Evolutionary conservation across 2,797 vertebrate species (phyloP).

Genomic region (Hephaestus fuliginosus): DNA sequence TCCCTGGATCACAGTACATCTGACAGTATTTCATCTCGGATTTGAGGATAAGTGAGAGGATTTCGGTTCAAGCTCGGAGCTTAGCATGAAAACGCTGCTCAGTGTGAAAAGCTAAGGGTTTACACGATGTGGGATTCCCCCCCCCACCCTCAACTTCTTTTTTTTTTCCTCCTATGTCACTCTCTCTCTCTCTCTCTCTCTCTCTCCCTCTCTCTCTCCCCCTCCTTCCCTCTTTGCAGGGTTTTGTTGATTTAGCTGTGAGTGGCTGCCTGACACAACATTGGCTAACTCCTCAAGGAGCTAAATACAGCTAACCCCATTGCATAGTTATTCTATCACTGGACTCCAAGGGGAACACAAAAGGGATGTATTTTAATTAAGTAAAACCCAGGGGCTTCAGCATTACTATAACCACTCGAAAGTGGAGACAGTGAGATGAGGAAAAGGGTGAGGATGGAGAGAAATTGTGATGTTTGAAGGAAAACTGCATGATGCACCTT

Average conservation of each 20-base stretch:
- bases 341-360: slow-evolving; percentile 70
- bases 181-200: slow-evolving; percentile 24
- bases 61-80: slow-evolving; percentile 83
- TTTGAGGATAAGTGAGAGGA: slow-evolving; percentile 86
- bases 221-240: slow-evolving; percentile 48
- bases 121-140: slow-evolving; percentile 69
- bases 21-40: slow-evolving; percentile 88
- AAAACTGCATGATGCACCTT: neutral
- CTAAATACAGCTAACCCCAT: slow-evolving; percentile 77
- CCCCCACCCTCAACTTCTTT: slow-evolving; percentile 27
- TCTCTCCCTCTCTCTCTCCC: slow-evolving; percentile 42
- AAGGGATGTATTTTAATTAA: slow-evolving; percentile 84
- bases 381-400: slow-evolving; percentile 71
- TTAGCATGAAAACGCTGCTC: slow-evolving; percentile 79
- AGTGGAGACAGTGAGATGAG: slow-evolving; percentile 45
- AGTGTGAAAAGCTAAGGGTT: slow-evolving; percentile 77
- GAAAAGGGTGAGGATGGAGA: slow-evolving; percentile 34
- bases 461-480: slow-evolving; percentile 27
- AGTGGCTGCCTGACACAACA: slow-evolving; percentile 80
- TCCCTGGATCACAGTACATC: slow-evolving; percentile 83
- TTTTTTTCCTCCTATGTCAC: slow-evolving; percentile 22
- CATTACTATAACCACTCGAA: slow-evolving; percentile 66
- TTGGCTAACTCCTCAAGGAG: slow-evolving; percentile 79
- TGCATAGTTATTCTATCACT: slow-evolving; percentile 80
- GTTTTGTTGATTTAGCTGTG: slow-evolving; percentile 84